phyloP scores from a whole-genome alignment of 2,797 vertebrate species.

The Manis pentadactyla region DNA sequence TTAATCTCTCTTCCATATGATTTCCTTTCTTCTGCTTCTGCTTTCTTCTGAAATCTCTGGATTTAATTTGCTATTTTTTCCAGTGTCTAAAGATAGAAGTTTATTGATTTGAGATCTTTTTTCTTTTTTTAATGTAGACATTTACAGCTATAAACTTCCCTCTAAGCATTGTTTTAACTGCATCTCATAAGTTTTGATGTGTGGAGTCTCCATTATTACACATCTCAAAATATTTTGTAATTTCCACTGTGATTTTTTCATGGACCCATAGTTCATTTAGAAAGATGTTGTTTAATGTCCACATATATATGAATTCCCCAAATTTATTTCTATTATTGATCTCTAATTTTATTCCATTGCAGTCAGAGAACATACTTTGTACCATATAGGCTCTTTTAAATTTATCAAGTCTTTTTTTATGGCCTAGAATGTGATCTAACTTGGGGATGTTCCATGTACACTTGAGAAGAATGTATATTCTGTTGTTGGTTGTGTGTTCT shows the following conservation, averaged over 20 bases:
- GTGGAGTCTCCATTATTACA: neutral
- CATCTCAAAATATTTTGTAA: conserved; percentile 10
- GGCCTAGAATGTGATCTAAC: neutral
- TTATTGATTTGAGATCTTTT: neutral
- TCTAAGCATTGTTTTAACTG: neutral
- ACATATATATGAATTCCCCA: neutral
- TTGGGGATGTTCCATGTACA: neutral
- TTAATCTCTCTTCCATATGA: neutral
- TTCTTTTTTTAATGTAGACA: neutral
- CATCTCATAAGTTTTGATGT: neutral
- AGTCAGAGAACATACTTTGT: neutral
- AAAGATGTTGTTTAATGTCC: neutral
- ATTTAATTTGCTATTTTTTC: conserved; percentile 14
- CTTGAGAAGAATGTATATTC: conserved; percentile 17
- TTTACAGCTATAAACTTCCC: neutral
- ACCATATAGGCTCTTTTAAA: neutral
- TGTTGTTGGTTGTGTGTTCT: no score
- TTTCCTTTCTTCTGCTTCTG: conserved; percentile 19
- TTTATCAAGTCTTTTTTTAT: neutral
- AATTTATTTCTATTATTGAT: conserved; percentile 31
- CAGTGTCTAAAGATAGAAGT: conserved; percentile 14
- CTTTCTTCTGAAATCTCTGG: neutral
- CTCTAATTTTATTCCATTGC: conserved; percentile 18
- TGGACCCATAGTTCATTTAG: neutral
- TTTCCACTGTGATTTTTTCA: neutral